phyloP scores from a whole-genome alignment of 2,888 invertebrate genomes.

The Oeneis ivallda region DNA sequence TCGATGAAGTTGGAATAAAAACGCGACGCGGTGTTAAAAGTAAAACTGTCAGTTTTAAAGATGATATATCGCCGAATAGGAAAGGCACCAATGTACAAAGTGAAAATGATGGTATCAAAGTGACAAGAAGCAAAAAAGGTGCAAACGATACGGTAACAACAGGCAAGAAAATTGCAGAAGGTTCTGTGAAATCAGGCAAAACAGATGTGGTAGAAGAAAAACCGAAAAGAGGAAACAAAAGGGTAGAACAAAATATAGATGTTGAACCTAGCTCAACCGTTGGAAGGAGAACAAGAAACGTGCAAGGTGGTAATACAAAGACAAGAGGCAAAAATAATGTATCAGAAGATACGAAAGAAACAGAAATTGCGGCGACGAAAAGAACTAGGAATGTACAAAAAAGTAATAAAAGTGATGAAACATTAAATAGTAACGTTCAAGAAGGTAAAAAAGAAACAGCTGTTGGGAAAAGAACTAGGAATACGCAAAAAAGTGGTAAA shows the following conservation, averaged over 20 bases:
- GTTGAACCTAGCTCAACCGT: neutral
- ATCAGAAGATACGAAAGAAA: neutral
- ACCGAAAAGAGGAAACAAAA: conserved; percentile 7
- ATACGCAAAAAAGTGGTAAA: neutral
- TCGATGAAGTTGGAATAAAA: neutral
- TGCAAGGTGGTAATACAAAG: no score
- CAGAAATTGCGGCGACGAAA: neutral
- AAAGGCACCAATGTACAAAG: neutral
- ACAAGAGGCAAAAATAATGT: neutral
- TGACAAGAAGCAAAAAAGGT: conserved; percentile 1
- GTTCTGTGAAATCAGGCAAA: neutral
- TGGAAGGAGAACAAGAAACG: neutral
- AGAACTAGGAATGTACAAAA: neutral
- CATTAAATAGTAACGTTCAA: neutral
- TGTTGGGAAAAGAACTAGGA: neutral
- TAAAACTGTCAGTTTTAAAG: conserved; percentile 3
- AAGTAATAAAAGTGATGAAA: neutral
- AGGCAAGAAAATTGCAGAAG: conserved; percentile 1
- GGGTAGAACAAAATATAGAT: neutral
- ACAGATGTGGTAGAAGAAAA: neutral
- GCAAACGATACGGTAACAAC: neutral
- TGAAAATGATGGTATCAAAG: neutral
- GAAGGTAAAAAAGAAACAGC: neutral
- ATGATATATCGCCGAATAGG: neutral
- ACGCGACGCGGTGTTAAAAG: neutral